Conservation (phyloP, 2,797 vertebrate genomes). For the Acrossocheilus wenchowensis region DNA sequence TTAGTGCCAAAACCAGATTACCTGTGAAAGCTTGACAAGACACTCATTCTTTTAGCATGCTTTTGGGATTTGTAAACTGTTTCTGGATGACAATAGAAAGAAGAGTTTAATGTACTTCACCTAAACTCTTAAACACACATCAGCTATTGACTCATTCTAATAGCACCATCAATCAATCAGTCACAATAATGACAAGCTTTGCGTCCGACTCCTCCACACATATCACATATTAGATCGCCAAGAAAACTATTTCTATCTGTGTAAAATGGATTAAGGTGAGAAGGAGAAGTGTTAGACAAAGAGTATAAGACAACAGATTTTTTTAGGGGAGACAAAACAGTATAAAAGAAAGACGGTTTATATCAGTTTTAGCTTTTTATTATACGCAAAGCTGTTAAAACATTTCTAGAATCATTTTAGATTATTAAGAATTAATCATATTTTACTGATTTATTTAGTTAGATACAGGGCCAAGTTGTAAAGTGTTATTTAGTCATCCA, state of each 20-base stretch:
- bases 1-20: constrained; percentile 11
- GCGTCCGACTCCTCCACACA: constrained; percentile 53
- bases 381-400: neutral
- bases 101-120: constrained; percentile 32
- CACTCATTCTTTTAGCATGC: constrained; percentile 3
- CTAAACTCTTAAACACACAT: constrained; percentile 29
- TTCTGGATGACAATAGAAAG: constrained; percentile 24
- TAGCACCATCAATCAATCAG: constrained; percentile 48
- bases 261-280: constrained; percentile 51
- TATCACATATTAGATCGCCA: constrained; percentile 46
- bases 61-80: constrained; percentile 31
- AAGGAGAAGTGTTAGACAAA: constrained; percentile 32
- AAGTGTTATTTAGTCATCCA: neutral
- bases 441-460: neutral
- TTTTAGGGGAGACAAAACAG: constrained; percentile 15
- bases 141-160: constrained; percentile 18
- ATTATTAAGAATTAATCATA: neutral
- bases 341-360: neutral
- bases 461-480: neutral
- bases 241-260: constrained; percentile 57
- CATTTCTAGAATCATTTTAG: neutral
- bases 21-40: constrained; percentile 35
- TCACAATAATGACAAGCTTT: constrained; percentile 49
- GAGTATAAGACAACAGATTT: constrained; percentile 3
- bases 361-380: neutral